Evolutionary conservation across 2,113 vertebrate species (phyloP).

Genomic region (Podarcis raffonei): DNA sequence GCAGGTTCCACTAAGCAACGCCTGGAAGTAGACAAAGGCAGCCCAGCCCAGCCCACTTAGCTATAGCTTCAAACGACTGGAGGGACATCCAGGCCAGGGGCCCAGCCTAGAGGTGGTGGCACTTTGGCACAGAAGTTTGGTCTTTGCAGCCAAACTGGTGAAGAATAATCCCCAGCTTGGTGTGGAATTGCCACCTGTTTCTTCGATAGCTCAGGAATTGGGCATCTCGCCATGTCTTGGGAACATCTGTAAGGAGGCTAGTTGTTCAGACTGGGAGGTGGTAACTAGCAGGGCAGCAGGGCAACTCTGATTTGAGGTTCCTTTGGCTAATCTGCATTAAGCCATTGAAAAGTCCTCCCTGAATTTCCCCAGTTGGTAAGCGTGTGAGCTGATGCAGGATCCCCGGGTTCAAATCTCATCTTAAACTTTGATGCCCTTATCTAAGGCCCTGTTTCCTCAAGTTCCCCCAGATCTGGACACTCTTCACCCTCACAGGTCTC

Average conservation of each 20-base stretch:
- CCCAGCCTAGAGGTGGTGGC: not conserved
- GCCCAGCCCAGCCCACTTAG: not conserved
- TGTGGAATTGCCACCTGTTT: no score
- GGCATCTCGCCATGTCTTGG: not conserved
- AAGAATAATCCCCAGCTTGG: no score
- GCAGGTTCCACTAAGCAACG: not conserved
- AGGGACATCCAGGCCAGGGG: not conserved
- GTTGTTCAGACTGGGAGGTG: not conserved
- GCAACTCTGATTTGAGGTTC: not conserved
- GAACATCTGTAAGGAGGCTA: not conserved
- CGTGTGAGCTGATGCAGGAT: not conserved
- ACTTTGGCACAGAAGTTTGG: rapidly evolving
- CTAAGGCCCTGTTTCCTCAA: not conserved
- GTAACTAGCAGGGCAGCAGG: not conserved
- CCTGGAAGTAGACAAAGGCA: rapidly evolving
- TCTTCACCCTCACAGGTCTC: not conserved
- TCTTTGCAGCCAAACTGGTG: not conserved
- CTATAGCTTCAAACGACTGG: not conserved
- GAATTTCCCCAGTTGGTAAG: not conserved
- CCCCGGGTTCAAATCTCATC: no score
- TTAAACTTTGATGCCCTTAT: not conserved
- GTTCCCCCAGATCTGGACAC: not conserved
- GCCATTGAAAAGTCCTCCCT: not conserved
- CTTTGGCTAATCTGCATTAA: not conserved
- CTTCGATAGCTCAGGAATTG: not conserved